Evolutionary conservation across 2,797 vertebrate species (phyloP).

Genomic region (Ptychadena robeensis): DNA sequence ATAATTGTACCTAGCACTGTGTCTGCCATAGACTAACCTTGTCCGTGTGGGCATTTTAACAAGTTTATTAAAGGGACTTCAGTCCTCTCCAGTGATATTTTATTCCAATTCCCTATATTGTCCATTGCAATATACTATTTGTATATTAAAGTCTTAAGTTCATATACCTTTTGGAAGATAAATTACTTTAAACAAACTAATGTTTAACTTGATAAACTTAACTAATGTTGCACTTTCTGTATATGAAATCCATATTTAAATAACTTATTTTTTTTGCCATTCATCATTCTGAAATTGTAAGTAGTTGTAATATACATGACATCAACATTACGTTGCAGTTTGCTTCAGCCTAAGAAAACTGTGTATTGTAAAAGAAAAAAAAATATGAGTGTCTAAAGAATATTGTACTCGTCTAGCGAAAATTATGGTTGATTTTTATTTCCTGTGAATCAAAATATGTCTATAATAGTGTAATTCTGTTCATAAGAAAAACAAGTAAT

Average conservation of each 20-base stretch:
- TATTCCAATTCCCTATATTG: neutral
- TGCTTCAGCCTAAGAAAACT: conserved; percentile 91
- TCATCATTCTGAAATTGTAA: conserved; percentile 93
- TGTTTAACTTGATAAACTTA: too few relatives aligned
- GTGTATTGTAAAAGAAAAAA: conserved; percentile 96
- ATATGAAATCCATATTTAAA: conserved; percentile 99
- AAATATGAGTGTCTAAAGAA: conserved; percentile 90
- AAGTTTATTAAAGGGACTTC: conserved; percentile 3
- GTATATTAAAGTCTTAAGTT: conserved; percentile 73
- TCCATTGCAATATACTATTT: conserved; percentile 74
- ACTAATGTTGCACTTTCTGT: conserved; percentile 98
- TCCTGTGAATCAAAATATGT: conserved; percentile 94
- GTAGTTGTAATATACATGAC: conserved; percentile 98
- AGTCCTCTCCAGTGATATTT: conserved; percentile 12
- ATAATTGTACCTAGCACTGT: neutral
- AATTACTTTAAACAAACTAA: conserved; percentile 79
- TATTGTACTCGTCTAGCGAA: conserved; percentile 91
- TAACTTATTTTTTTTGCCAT: conserved; percentile 96
- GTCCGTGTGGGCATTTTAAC: conserved; percentile 18
- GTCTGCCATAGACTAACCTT: neutral
- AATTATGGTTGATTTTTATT: conserved; percentile 84
- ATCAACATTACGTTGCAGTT: conserved; percentile 89
- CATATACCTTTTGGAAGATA: conserved; percentile 72
- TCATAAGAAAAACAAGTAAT: conserved; percentile 82
- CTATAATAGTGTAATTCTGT: conserved; percentile 94